Percentiles rank a stretch among this genome's conserved stretches.
These are phyloP conservation scores for Carassius gibelio DNA, from an alignment of 2,113 vertebrate species.

Conservation along the genomic window DNA sequence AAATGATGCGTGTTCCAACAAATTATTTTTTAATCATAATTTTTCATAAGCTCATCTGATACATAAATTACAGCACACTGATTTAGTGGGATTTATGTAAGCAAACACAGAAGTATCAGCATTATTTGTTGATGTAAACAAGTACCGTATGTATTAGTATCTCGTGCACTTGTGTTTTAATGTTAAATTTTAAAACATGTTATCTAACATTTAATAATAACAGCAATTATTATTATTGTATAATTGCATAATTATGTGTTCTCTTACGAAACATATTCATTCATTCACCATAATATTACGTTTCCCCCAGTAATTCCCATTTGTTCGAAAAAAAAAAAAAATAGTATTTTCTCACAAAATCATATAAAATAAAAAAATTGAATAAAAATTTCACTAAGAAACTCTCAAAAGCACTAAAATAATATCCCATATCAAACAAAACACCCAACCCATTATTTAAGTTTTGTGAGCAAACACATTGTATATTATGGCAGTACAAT, in stretches of 20 bases:
- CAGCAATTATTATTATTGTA: background rate
- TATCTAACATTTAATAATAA: background rate
- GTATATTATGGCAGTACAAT: too few relatives aligned
- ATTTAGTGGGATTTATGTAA: background rate
- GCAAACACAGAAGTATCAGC: background rate
- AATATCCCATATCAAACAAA: too few relatives aligned
- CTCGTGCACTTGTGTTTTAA: background rate
- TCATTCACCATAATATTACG: background rate
- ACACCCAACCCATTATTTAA: too few relatives aligned
- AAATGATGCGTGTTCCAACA: conserved; percentile 66
- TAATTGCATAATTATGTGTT: too few relatives aligned
- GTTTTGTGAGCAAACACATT: background rate
- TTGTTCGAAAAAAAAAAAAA: too few relatives aligned
- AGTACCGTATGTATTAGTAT: background rate
- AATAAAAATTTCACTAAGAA: background rate
- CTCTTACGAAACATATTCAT: background rate
- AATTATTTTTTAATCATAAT: conserved; percentile 55
- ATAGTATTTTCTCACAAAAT: background rate
- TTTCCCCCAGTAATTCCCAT: too few relatives aligned
- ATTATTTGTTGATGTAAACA: background rate
- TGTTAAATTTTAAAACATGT: background rate
- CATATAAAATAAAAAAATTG: too few relatives aligned
- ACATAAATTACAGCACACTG: background rate
- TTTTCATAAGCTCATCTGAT: conserved; percentile 33
- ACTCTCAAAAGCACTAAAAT: background rate